phyloP scores from a whole-genome alignment of 2,888 invertebrate species.

The Sipunculus nudus region DNA sequence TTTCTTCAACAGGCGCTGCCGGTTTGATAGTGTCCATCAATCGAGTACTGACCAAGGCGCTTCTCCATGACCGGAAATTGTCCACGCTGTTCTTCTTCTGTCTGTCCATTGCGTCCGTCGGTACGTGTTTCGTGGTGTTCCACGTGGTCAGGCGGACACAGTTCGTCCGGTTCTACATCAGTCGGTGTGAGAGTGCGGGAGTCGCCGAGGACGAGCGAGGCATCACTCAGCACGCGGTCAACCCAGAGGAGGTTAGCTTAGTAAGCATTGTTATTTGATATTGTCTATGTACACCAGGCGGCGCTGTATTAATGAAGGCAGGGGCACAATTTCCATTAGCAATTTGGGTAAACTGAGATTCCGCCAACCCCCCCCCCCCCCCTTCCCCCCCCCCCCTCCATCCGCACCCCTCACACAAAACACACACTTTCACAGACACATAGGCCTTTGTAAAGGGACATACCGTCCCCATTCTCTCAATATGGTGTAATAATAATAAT shows the following conservation, averaged over 20 bases:
- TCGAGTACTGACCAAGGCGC: slow-evolving; percentile 83
- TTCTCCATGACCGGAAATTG: slow-evolving; percentile 79
- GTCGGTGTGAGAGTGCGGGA: slow-evolving; percentile 71
- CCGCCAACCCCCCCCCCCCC: too few relatives aligned
- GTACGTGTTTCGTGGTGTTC: slow-evolving; percentile 81
- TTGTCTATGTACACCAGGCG: not conserved
- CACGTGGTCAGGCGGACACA: slow-evolving; percentile 81
- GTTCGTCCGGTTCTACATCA: slow-evolving; percentile 84
- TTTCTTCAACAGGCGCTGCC: slow-evolving; percentile 75
- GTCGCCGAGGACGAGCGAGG: slow-evolving; percentile 69
- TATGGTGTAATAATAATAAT: too few relatives aligned
- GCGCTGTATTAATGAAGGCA: too few relatives aligned
- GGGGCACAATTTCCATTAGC: too few relatives aligned
- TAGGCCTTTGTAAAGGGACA: too few relatives aligned
- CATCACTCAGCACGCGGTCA: slow-evolving; percentile 82
- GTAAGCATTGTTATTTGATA: slow-evolving; percentile 67
- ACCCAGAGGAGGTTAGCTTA: slow-evolving; percentile 79
- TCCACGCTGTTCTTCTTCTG: slow-evolving; percentile 89
- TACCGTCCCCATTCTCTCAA: too few relatives aligned
- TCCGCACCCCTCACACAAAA: too few relatives aligned
- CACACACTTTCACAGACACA: too few relatives aligned
- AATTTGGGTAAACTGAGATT: too few relatives aligned
- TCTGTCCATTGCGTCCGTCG: slow-evolving; percentile 80
- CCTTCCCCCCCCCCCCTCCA: too few relatives aligned
- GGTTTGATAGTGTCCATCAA: slow-evolving; percentile 88